Conservation (phyloP, 1,140 invertebrate genomes). For the Drosophila miranda region DNA sequence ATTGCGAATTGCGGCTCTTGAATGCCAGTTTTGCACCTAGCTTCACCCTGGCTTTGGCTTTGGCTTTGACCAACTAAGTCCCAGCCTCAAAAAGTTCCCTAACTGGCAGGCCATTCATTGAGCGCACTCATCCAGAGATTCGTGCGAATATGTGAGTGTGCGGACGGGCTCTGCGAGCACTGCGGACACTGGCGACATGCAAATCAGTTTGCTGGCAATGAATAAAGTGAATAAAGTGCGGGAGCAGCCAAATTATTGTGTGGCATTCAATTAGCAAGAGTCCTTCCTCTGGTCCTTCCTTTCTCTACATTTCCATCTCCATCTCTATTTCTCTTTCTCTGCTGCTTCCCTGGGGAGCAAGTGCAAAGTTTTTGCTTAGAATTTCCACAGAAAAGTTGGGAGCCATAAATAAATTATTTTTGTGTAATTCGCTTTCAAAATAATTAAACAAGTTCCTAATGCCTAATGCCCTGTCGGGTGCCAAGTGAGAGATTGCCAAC, state of each 20-base stretch:
- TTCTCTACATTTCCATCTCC: background rate
- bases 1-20: conserved; percentile 7
- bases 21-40: conserved; percentile 2
- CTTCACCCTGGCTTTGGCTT: background rate
- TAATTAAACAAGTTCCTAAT: conserved; percentile 53
- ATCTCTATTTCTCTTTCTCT: too few species aligned
- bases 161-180: too few species aligned
- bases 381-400: conserved; percentile 2
- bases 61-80: conserved; percentile 11
- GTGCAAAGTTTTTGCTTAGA: conserved; percentile 30
- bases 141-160: conserved; percentile 22
- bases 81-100: conserved; percentile 11
- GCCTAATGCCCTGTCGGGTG: conserved; percentile 1
- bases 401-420: conserved; percentile 44
- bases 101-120: conserved; percentile 28
- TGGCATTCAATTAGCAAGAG: conserved; percentile 61
- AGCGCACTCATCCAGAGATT: conserved; percentile 31
- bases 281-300: background rate
- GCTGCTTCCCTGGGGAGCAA: conserved; percentile 1
- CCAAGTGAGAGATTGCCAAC: conserved; percentile 33
- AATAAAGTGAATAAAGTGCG: conserved; percentile 64
- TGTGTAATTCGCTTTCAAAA: conserved; percentile 37
- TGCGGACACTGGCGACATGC: conserved; percentile 49
- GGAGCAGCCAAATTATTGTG: conserved; percentile 56
- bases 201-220: conserved; percentile 62